A percentile compares a stretch with the other conserved stretches of the same genome.
Conservation (phyloP, 2,888 invertebrate genomes). For the Dione juno region DNA sequence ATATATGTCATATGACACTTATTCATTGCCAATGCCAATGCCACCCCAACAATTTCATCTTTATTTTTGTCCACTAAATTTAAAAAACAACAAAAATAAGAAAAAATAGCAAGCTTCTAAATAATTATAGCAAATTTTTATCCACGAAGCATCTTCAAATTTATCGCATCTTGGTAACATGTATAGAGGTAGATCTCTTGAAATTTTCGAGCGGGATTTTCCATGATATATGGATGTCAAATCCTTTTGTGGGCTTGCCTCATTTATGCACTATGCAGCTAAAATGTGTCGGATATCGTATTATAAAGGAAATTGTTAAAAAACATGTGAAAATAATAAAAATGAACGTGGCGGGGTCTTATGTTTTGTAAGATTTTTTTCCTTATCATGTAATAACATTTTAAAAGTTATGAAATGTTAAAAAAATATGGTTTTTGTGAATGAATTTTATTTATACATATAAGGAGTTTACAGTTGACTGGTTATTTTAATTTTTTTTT, state of each 20-base stretch:
- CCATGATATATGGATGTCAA: conserved; percentile 39
- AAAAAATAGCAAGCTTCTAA: neutral
- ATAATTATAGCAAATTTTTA: neutral
- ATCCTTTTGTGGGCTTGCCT: conserved; percentile 34
- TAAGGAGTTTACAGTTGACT: no score
- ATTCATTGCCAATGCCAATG: no score
- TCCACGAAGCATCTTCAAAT: conserved; percentile 22
- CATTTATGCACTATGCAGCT: conserved; percentile 29
- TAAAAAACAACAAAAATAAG: neutral
- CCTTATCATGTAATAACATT: no score
- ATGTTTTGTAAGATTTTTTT: no score
- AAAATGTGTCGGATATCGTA: conserved; percentile 3
- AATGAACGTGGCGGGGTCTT: neutral
- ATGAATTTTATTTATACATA: neutral
- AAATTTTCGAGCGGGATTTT: conserved; percentile 36
- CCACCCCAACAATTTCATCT: no score
- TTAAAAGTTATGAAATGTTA: no score
- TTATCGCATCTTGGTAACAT: conserved; percentile 22
- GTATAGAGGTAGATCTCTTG: conserved; percentile 18
- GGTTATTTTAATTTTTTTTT: no score
- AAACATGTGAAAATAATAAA: neutral
- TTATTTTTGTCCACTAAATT: neutral
- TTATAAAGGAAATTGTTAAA: neutral
- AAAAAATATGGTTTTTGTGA: neutral
- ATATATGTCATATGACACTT: no score